Evolutionary conservation across 2,113 vertebrate genomes (phyloP), one percentile per base, ranked within the genome.

Genomic region (Odobenus rosmarus): DNA sequence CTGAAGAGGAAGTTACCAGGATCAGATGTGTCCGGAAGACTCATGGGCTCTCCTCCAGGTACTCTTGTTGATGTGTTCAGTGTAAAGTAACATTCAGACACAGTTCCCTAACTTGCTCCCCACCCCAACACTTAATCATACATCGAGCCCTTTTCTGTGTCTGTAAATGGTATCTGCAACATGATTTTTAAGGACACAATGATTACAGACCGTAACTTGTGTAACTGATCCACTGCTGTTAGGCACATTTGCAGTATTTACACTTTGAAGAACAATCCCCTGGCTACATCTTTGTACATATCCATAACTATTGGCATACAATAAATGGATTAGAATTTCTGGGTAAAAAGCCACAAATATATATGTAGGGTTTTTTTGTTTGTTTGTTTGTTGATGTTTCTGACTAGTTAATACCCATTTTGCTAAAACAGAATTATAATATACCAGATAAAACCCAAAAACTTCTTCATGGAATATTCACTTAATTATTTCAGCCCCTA

Each of bases 1-100:
- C 99, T 99, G 74, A 99, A 99, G 99, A 99, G 99, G 98, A 99
- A 99, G 97, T 99, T 99, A 86, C 99, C 99, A 5, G 99, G 99
- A 64, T 99, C 99, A 6, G 99, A 99, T 97, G 99, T 99, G 92
- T 99, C 99, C 0, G 99, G 99, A 46, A 99, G 99, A 90, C 99
- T 99, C 95, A 99, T 99, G 89, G 99, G 99, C 97, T 99, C 99
- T 85, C 98, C 99, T 95, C 99, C 99, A 99, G 99, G 99, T 99
- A 99, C 82, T 93, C 95, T 95, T 31, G 10, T 88, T 77, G 88
- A 26, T 39, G n/a, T 15, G 13, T 79, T 90, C n/a, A 12, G 7
- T 85, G 79, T 59, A 55, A 74, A 39, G 12, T 57, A 39, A 46
- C 21, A 26, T 57, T 88, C 23, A 2, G 16, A 26, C 28, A 14